A percentile compares a stretch with the other conserved stretches of the same genome.
phyloP scores from a whole-genome alignment of 2,113 vertebrate genomes.

The Budorcas taxicolor region DNA sequence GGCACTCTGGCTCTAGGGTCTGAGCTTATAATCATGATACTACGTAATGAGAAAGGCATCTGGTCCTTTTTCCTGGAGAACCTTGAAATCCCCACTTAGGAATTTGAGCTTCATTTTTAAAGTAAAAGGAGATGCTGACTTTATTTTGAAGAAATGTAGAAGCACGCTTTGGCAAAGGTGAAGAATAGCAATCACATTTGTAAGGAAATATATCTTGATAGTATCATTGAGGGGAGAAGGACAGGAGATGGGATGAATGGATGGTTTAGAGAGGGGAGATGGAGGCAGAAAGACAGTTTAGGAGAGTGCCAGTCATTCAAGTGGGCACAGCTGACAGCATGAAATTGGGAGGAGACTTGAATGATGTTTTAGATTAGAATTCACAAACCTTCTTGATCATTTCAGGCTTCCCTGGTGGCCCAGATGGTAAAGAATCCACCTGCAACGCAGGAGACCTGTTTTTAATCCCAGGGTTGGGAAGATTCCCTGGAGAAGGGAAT shows the following conservation, averaged over 20 bases:
- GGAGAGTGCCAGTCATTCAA: not conserved
- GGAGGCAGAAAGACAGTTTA: not conserved
- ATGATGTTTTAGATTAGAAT: not conserved
- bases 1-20: not conserved
- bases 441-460: not conserved
- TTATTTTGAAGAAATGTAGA: not conserved
- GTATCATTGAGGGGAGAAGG: not conserved
- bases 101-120: not conserved
- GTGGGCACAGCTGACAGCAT: not conserved
- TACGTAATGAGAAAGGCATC: not conserved
- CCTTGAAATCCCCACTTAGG: not conserved
- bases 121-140: not conserved
- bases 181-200: not conserved
- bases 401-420: not conserved
- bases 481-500: not conserved
- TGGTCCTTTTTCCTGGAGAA: not conserved
- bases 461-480: not conserved
- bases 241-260: not conserved
- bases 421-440: not conserved
- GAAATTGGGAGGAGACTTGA: not conserved
- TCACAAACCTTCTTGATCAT: not conserved
- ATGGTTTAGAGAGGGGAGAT: not conserved
- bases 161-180: not conserved
- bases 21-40: not conserved
- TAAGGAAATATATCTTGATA: not conserved